Conservation (phyloP, 2,797 vertebrate species). For the Bovichtus variegatus region DNA sequence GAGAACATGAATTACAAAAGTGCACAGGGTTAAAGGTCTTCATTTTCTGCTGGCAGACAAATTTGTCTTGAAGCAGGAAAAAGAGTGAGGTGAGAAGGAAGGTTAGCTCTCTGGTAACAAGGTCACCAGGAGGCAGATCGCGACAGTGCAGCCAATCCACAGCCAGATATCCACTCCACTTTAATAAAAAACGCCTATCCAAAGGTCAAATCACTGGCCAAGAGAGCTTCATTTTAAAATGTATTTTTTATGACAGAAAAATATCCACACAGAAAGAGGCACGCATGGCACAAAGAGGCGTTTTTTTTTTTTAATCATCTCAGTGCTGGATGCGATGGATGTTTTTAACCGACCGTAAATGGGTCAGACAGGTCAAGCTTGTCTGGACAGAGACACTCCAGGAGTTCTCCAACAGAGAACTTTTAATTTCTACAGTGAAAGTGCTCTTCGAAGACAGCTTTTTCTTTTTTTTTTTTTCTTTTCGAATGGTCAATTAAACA, state of each 20-base stretch:
- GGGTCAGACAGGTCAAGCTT: conserved; percentile 41
- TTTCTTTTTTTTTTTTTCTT: conserved; percentile 15
- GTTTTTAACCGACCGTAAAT: conserved; percentile 30
- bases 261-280: conserved; percentile 21
- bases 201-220: conserved; percentile 55
- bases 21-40: conserved; percentile 41
- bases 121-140: conserved; percentile 46
- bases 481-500: conserved; percentile 36
- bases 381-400: conserved; percentile 30
- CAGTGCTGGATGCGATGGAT: conserved; percentile 13
- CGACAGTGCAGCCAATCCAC: conserved; percentile 48
- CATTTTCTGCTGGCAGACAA: conserved; percentile 43
- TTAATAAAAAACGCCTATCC: conserved; percentile 29
- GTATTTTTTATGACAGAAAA: conserved; percentile 27
- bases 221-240: conserved; percentile 39
- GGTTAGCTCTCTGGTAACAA: conserved; percentile 54
- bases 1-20: conserved; percentile 49
- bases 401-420: conserved; percentile 31
- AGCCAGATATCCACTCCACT: conserved; percentile 38
- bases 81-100: conserved; percentile 44
- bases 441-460: conserved; percentile 28
- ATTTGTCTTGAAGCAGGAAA: conserved; percentile 44
- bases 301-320: conserved; percentile 41
- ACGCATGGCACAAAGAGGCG: conserved; percentile 2
- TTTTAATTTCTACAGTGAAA: conserved; percentile 44